Conservation (phyloP, 2,888 invertebrate genomes). For the Drosophila colorata region DNA sequence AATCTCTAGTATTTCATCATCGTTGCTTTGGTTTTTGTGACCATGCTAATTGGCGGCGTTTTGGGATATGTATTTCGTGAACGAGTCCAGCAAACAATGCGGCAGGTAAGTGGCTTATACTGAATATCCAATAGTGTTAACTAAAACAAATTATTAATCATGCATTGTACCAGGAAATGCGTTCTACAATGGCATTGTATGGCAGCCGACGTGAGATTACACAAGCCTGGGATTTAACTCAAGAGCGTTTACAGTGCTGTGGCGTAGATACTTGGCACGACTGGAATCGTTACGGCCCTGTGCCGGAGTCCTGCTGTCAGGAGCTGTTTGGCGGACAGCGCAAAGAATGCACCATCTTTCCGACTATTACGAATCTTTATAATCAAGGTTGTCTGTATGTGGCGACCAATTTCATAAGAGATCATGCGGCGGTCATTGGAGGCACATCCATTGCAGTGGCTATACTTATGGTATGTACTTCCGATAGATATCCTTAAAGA, state of each 20-base stretch:
- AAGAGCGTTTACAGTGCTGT: constrained; percentile 93
- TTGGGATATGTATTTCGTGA: constrained; percentile 95
- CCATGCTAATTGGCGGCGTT: constrained; percentile 95
- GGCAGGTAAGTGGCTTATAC: constrained; percentile 85
- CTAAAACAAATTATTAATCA: background rate
- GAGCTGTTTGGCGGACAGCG: constrained; percentile 86
- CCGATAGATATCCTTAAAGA: background rate
- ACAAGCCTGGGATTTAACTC: constrained; percentile 95
- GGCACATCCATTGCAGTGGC: constrained; percentile 93
- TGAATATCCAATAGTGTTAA: background rate
- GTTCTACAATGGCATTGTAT: constrained; percentile 90
- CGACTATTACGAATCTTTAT: constrained; percentile 86
- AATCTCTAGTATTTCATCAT: constrained; percentile 93
- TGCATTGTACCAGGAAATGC: constrained; percentile 87
- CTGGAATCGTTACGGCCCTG: constrained; percentile 90
- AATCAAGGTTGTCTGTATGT: constrained; percentile 91
- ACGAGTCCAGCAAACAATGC: constrained; percentile 91
- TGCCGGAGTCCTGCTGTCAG: constrained; percentile 92
- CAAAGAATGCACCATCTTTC: constrained; percentile 83
- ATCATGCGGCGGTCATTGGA: constrained; percentile 92
- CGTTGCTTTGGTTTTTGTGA: constrained; percentile 94
- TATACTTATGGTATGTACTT: constrained; percentile 90
- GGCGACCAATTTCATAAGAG: constrained; percentile 90
- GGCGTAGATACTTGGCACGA: constrained; percentile 91
- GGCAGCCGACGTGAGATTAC: constrained; percentile 90